Evolutionary conservation across 2,888 invertebrate genomes (phyloP).

Genomic region (Spisula solida): DNA sequence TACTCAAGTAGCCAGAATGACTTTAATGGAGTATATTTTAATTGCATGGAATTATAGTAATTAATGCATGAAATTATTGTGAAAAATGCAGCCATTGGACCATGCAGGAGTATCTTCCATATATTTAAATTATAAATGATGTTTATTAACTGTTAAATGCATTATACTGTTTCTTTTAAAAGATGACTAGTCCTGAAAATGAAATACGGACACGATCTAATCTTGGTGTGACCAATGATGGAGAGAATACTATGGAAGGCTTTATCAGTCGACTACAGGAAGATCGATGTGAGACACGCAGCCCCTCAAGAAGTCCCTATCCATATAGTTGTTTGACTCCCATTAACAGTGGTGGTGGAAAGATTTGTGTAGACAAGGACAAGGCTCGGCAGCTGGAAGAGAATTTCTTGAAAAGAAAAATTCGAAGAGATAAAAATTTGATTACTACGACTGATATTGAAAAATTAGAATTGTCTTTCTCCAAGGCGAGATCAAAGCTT

Average conservation of each 20-base stretch:
- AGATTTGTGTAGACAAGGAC: conserved; percentile 65
- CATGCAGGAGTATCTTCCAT: no score
- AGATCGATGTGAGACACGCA: conserved; percentile 39
- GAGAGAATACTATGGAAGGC: conserved; percentile 62
- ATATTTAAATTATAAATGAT: no score
- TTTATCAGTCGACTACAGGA: conserved; percentile 67
- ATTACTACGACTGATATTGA: conserved; percentile 64
- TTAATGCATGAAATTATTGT: no score
- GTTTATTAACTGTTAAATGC: no score
- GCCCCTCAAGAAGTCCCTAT: conserved; percentile 59
- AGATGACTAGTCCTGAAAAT: conserved; percentile 27
- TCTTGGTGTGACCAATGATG: neutral
- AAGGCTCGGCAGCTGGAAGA: conserved; percentile 57
- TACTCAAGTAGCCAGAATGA: no score
- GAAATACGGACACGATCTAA: conserved; percentile 29
- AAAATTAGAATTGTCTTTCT: conserved; percentile 31
- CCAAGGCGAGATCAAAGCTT: conserved; percentile 27
- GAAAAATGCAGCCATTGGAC: no score
- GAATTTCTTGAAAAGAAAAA: conserved; percentile 52
- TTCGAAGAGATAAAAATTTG: conserved; percentile 63
- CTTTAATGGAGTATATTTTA: no score
- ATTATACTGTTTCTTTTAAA: neutral
- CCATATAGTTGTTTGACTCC: conserved; percentile 68
- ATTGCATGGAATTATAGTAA: no score
- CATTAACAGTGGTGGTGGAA: conserved; percentile 54